Evolutionary conservation across 2,113 vertebrate species (phyloP).

Genomic region (Ursus arctos): DNA sequence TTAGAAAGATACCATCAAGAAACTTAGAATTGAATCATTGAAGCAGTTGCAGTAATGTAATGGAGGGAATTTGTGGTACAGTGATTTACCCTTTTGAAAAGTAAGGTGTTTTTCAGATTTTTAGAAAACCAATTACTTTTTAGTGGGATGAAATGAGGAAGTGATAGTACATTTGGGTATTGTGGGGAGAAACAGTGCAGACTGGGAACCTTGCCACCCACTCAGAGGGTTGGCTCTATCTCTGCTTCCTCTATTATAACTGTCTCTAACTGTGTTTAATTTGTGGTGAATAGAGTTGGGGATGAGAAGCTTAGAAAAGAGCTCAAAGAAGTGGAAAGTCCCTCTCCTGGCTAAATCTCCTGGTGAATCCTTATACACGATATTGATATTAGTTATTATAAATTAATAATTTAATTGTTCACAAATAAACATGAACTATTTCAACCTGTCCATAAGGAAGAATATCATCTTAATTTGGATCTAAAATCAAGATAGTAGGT

Average conservation of each 20-base stretch:
- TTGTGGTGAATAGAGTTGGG: neutral
- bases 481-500: conserved; percentile 32
- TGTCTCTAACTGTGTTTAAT: conserved; percentile 56
- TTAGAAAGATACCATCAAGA: conserved; percentile 37
- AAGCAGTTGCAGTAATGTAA: neutral
- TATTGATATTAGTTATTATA: neutral
- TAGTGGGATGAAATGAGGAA: conserved; percentile 64
- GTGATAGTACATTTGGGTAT: conserved; percentile 59
- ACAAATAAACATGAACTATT: conserved; percentile 54
- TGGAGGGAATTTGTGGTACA: neutral
- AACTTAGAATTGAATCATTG: conserved; percentile 44
- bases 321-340: neutral
- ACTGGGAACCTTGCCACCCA: conserved; percentile 65
- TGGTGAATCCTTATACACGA: neutral
- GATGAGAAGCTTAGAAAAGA: conserved; percentile 42
- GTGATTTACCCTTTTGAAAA: conserved; percentile 57
- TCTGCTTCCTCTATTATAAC: conserved; percentile 56
- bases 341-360: neutral
- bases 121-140: conserved; percentile 62
- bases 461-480: conserved; percentile 17
- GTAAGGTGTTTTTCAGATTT: conserved; percentile 43
- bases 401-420: conserved; percentile 43
- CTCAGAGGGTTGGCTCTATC: conserved; percentile 32
- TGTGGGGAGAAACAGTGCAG: conserved; percentile 37
- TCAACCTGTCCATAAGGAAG: conserved; percentile 22